Evolutionary conservation across 2,888 invertebrate species (phyloP).

Genomic region (Lacanobia wlatinum): DNA sequence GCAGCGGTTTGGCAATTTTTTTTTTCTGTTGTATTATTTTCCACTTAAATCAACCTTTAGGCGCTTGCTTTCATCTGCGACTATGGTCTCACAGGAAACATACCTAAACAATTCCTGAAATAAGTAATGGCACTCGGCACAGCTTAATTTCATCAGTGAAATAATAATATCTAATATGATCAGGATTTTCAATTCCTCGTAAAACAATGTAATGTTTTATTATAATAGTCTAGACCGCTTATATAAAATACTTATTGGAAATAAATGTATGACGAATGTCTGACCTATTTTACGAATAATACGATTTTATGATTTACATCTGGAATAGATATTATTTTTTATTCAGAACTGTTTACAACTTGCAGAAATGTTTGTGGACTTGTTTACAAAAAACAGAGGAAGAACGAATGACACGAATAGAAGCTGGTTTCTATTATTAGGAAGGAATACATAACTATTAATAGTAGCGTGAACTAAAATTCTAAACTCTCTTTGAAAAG

Average conservation of each 20-base stretch:
- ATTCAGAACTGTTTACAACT: slow-evolving; percentile 21
- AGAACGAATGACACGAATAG: slow-evolving; percentile 17
- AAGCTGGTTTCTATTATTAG: slow-evolving; percentile 5
- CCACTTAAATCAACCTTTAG: no score
- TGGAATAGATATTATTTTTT: slow-evolving; percentile 6
- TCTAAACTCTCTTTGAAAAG: background rate
- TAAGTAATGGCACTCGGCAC: background rate
- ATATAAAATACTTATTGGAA: background rate
- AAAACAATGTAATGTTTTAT: no score
- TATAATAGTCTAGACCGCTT: no score
- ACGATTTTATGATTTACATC: slow-evolving; percentile 16
- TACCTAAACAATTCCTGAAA: no score
- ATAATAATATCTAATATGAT: no score
- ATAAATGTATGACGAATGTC: slow-evolving; percentile 4
- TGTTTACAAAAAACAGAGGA: slow-evolving; percentile 32
- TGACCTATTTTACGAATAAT: slow-evolving; percentile 4
- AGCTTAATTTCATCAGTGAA: background rate
- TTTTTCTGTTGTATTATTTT: no score
- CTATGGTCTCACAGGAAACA: no score
- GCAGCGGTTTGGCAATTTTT: no score
- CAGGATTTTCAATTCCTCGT: no score
- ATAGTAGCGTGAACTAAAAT: background rate
- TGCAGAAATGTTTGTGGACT: slow-evolving; percentile 45
- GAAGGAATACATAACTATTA: slow-evolving; percentile 6
- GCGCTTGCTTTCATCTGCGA: no score